phyloP scores from a whole-genome alignment of 2,888 invertebrate genomes.

The Lissocephala sabroskyi region DNA sequence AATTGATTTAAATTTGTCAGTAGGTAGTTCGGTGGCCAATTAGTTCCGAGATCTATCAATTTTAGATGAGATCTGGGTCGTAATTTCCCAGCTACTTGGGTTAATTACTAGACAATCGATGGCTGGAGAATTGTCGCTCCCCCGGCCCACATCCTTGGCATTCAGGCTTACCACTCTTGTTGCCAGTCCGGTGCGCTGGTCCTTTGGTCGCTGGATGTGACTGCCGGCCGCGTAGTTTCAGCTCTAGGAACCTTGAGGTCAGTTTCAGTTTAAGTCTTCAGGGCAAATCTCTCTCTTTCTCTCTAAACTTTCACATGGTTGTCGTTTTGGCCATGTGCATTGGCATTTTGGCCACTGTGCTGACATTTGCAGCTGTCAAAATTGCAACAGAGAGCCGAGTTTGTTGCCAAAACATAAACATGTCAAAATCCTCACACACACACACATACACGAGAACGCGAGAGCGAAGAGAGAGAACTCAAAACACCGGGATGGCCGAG shows the following conservation, averaged over 20 bases:
- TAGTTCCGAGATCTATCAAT: constrained; percentile 16
- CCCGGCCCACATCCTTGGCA: background rate
- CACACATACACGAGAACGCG: constrained; percentile 6
- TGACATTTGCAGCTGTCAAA: constrained; percentile 56
- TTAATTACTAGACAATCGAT: no score
- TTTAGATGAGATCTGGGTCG: constrained; percentile 12
- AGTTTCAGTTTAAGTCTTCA: no score
- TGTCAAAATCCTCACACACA: constrained; percentile 33
- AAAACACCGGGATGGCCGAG: background rate
- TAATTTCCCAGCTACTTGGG: no score
- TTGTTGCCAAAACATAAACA: constrained; percentile 60
- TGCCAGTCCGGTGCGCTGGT: no score
- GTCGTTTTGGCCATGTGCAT: background rate
- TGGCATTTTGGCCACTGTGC: constrained; percentile 39
- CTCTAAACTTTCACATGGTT: no score
- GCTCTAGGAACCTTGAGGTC: constrained; percentile 56
- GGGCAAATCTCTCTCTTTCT: no score
- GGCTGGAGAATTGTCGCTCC: no score
- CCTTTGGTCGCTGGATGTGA: constrained; percentile 13
- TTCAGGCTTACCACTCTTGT: constrained; percentile 18
- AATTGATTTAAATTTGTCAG: constrained; percentile 58
- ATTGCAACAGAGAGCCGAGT: constrained; percentile 45
- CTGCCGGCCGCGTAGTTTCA: constrained; percentile 31
- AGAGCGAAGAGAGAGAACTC: background rate
- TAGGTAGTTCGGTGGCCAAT: constrained; percentile 29